Evolutionary conservation across 2,888 invertebrate genomes (phyloP).

Genomic region (Drosophila fungiperda): DNA sequence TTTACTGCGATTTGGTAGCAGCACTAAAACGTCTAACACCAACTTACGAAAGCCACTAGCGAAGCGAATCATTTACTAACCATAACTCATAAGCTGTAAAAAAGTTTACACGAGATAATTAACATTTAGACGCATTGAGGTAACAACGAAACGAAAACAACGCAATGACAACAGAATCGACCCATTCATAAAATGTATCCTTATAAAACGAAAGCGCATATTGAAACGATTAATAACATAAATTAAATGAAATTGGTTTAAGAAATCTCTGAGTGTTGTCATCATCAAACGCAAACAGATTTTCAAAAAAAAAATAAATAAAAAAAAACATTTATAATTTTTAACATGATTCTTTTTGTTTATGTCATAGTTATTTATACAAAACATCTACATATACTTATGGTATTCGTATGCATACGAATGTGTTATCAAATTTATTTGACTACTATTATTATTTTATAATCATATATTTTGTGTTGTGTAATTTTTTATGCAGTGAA

Average conservation of each 20-base stretch:
- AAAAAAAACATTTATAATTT: conserved; percentile 27
- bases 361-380: conserved; percentile 61
- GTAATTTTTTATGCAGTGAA: conserved; percentile 77
- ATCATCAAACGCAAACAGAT: conserved; percentile 38
- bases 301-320: conserved; percentile 4
- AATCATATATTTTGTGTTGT: conserved; percentile 76
- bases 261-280: conserved; percentile 36
- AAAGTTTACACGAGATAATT: conserved; percentile 39
- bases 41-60: conserved; percentile 62
- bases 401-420: conserved; percentile 75
- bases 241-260: conserved; percentile 50
- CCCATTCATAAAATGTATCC: conserved; percentile 64
- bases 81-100: conserved; percentile 52
- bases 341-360: conserved; percentile 46
- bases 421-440: conserved; percentile 69
- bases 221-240: conserved; percentile 57
- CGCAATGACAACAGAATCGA: conserved; percentile 57
- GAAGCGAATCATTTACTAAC: conserved; percentile 76
- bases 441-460: conserved; percentile 67
- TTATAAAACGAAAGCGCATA: conserved; percentile 78
- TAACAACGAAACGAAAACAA: conserved; percentile 75
- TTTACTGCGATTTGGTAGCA: conserved; percentile 79
- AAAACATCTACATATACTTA: conserved; percentile 32
- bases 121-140: conserved; percentile 58
- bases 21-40: conserved; percentile 67